phyloP scores from a whole-genome alignment of 2,888 invertebrate genomes.

The Lepidochrysops patricia region DNA sequence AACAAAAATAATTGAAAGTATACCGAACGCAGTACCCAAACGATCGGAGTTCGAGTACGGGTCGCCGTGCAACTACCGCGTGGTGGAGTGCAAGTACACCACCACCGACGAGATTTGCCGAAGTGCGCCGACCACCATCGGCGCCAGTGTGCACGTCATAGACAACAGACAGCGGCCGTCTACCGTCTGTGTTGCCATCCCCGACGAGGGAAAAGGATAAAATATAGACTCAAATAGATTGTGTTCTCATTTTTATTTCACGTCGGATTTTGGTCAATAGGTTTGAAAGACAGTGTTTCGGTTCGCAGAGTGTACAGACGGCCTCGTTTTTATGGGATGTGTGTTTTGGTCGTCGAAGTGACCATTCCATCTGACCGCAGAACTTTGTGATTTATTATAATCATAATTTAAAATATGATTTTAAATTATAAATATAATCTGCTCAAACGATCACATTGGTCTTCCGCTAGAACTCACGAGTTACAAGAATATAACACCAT shows the following conservation, averaged over 20 bases:
- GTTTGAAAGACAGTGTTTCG: constrained; percentile 21
- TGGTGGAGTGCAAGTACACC: constrained; percentile 66
- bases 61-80: constrained; percentile 60
- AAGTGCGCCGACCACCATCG: constrained; percentile 30
- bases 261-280: constrained; percentile 20
- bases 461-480: constrained; percentile 52
- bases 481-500: constrained; percentile 21
- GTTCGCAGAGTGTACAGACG: constrained; percentile 19
- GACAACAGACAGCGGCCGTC: constrained; percentile 49
- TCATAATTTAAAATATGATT: constrained; percentile 2
- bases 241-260: neutral
- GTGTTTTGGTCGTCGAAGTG: constrained; percentile 17
- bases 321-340: constrained; percentile 13
- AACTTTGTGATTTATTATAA: constrained; percentile 13
- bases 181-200: constrained; percentile 76
- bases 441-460: constrained; percentile 41
- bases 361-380: constrained; percentile 22
- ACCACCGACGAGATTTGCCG: constrained; percentile 57
- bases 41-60: constrained; percentile 61
- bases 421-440: constrained; percentile 21
- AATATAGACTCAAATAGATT: constrained; percentile 8
- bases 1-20: constrained; percentile 43
- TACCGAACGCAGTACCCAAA: constrained; percentile 52
- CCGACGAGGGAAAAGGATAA: constrained; percentile 73
- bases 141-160: constrained; percentile 35